Evolutionary conservation across 2,113 vertebrate genomes (phyloP), one percentile per base, ranked within the genome.

Genomic region (Carassius auratus): DNA sequence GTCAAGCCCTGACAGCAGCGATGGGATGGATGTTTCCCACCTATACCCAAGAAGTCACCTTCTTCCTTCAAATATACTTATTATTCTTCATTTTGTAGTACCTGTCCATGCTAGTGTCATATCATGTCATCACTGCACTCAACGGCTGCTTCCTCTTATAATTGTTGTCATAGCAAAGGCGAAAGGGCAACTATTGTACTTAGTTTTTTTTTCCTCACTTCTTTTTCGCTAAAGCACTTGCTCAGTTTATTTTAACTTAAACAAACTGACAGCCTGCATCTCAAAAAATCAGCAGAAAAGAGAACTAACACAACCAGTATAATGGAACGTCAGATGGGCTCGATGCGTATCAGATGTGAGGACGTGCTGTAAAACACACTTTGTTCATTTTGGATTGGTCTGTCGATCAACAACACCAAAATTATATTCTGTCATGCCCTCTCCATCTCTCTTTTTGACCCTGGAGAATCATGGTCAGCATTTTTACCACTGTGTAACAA

Each of bases 1-100:
- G 76, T 82, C 76, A 79, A 26, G 59, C 85, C 81, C 78, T 91
- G 93, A 91, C 92, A 92, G 90, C 55, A 50, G 23, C 19, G 10
- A 75, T 55, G 59, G 73, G 52, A 83, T 33, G 57, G 62, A 89
- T 79, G 50, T 68, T 71, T 83, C 50, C 50, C 84, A 66, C 87
- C 80, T 77, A 69, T 81, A 86, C 66, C 68, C 21, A 5, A 80
- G 6, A 62, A 62, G 68, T 83, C 81, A 83, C 50, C 78, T 85
- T 85, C 36, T 33, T 33, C 23, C 64, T 81, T 80, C 55, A 79
- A 69, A 61, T 52, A 48, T 8, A 26, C 50, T 55, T 73, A 73
- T 83, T 83, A 61, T 36, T n/a, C 19, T 85, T 83, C 5, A 81
- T 73, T 73, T 57, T 73, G 17, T 86, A 50, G 71, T 73, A 36